phyloP scores from a whole-genome alignment of 23 tunicate species.

The Styela plicata region DNA sequence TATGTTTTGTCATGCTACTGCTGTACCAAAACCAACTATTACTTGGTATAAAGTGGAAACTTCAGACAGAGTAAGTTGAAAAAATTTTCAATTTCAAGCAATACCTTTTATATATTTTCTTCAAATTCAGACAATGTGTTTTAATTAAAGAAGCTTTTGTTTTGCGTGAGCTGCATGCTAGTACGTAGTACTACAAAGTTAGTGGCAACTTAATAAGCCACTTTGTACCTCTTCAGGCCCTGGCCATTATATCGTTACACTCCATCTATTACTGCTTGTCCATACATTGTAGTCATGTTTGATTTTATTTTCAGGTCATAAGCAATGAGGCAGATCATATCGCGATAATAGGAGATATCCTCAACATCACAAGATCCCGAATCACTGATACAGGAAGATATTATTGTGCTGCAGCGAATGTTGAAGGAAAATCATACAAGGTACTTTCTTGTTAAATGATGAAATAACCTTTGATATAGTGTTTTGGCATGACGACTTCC shows the following conservation, averaged over 20 bases:
- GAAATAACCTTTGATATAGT: too few species aligned
- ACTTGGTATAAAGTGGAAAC: constrained; percentile 69
- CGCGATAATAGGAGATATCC: constrained; percentile 19
- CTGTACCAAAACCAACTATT: constrained; percentile 86
- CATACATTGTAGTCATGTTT: background rate
- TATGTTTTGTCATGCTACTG: constrained; percentile 80
- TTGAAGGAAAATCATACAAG: constrained; percentile 70
- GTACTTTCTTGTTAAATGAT: too few species aligned
- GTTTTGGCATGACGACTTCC: too few species aligned
- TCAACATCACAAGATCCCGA: constrained; percentile 55
- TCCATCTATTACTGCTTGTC: background rate
- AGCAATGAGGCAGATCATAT: constrained; percentile 53
- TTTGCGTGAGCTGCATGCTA: too few species aligned
- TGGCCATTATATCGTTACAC: too few species aligned
- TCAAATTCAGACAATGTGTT: too few species aligned
- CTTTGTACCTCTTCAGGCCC: too few species aligned
- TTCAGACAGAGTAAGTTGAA: background rate
- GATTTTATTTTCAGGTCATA: constrained; percentile 26
- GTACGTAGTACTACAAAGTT: too few species aligned
- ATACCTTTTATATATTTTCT: too few species aligned
- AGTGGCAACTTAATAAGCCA: too few species aligned
- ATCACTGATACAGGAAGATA: constrained; percentile 68
- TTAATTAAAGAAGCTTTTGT: too few species aligned
- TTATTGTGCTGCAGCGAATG: constrained; percentile 69
- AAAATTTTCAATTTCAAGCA: too few species aligned